Conservation (phyloP, 2,888 invertebrate genomes). For the Pristionchus japonicus region DNA sequence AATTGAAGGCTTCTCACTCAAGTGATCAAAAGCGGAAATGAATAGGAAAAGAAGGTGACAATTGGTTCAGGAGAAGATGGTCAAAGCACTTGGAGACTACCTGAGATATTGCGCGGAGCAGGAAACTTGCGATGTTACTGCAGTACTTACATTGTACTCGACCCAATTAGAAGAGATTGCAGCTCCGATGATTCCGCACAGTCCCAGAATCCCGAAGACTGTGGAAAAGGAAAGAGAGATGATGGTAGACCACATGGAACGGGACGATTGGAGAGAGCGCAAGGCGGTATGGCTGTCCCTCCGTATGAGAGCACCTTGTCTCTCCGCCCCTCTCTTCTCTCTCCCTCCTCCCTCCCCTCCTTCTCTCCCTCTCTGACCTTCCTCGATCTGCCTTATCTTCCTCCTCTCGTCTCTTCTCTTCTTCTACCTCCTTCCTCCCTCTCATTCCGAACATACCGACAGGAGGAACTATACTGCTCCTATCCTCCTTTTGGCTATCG, state of each 20-base stretch:
- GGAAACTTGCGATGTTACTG: too few species aligned
- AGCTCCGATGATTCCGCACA: constrained; percentile 91
- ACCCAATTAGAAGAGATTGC: constrained; percentile 98
- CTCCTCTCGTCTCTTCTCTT: constrained; percentile 4
- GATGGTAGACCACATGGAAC: constrained; percentile 78
- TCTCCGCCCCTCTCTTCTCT: background rate
- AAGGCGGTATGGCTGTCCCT: constrained; percentile 34
- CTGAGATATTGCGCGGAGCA: background rate
- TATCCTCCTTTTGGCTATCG: constrained; percentile 25
- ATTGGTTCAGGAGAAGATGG: constrained; percentile 19
- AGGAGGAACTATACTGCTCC: constrained; percentile 31
- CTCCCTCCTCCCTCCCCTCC: constrained; percentile 8
- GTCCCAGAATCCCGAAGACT: constrained; percentile 93
- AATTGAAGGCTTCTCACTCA: constrained; percentile 32
- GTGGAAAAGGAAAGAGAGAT: constrained; percentile 94
- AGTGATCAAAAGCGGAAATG: constrained; percentile 37
- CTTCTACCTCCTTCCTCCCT: background rate
- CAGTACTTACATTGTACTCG: constrained; percentile 87
- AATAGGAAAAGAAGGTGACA: constrained; percentile 1
- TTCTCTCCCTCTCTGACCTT: constrained; percentile 1
- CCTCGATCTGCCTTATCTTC: constrained; percentile 19
- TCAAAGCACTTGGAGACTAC: constrained; percentile 12
- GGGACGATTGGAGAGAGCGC: background rate
- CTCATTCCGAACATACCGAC: constrained; percentile 42
- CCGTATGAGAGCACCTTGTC: constrained; percentile 22